phyloP scores from a whole-genome alignment of 2,888 invertebrate genomes.

The Dicycla oo region DNA sequence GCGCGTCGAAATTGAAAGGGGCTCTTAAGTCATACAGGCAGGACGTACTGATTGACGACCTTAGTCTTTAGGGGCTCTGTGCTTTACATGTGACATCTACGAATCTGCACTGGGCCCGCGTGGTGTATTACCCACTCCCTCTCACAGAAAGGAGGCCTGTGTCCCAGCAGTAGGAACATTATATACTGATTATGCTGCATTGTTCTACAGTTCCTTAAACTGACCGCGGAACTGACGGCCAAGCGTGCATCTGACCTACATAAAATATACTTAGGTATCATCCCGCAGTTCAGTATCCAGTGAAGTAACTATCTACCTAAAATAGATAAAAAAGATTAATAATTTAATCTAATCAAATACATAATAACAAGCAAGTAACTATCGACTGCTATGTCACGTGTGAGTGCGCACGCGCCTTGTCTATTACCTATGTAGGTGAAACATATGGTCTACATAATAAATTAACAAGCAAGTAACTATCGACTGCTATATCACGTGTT shows the following conservation, averaged over 20 bases:
- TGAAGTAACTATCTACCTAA: not conserved
- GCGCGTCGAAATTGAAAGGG: too few species aligned
- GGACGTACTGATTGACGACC: not conserved
- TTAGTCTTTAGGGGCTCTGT: not conserved
- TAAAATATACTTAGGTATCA: not conserved
- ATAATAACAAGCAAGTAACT: not conserved
- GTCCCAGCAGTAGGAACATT: not conserved
- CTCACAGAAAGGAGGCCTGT: too few species aligned
- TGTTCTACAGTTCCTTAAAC: not conserved
- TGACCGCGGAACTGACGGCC: not conserved
- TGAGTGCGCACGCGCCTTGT: too few species aligned
- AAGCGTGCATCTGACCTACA: not conserved
- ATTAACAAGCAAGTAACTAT: too few species aligned
- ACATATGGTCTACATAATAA: too few species aligned
- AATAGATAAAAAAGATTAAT: conserved; percentile 10
- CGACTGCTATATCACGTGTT: too few species aligned
- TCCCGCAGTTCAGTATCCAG: too few species aligned
- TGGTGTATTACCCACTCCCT: not conserved
- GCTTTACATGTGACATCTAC: not conserved
- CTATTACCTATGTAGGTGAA: too few species aligned
- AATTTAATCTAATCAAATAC: conserved; percentile 4
- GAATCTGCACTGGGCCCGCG: not conserved
- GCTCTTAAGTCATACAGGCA: too few species aligned
- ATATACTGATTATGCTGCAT: too few species aligned
- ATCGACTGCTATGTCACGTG: too few species aligned